A percentile compares a stretch with the other conserved stretches of the same genome.
phyloP scores from a whole-genome alignment of 2,113 vertebrate genomes.

The Indri indri region DNA sequence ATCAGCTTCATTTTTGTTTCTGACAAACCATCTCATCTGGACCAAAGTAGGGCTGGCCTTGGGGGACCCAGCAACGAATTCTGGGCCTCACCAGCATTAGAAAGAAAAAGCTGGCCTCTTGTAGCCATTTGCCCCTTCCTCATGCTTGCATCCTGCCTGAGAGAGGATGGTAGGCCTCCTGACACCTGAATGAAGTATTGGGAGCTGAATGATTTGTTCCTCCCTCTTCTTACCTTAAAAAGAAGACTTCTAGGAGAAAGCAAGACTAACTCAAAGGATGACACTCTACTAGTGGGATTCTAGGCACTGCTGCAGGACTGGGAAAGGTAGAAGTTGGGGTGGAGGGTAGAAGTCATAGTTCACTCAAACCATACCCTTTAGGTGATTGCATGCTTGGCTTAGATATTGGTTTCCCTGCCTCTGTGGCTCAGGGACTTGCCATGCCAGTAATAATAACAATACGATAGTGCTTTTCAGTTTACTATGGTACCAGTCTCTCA shows the following conservation, averaged over 20 bases:
- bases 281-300: neutral
- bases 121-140: neutral
- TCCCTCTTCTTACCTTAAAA: neutral
- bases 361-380: slow-evolving; percentile 7
- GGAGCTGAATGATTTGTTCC: neutral
- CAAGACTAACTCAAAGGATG: neutral
- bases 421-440: neutral
- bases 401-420: neutral
- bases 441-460: neutral
- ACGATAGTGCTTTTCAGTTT: neutral
- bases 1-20: slow-evolving; percentile 14
- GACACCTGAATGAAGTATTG: slow-evolving; percentile 10
- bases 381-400: neutral
- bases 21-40: neutral
- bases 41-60: neutral
- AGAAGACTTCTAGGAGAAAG: neutral
- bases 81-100: neutral
- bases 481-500: neutral
- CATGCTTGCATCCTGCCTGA: neutral
- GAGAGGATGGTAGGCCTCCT: neutral
- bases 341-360: neutral
- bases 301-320: neutral
- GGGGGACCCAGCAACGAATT: neutral
- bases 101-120: slow-evolving; percentile 13
- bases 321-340: neutral